phyloP scores from a whole-genome alignment of 2,888 invertebrate genomes.

The Epiblema foenella region DNA sequence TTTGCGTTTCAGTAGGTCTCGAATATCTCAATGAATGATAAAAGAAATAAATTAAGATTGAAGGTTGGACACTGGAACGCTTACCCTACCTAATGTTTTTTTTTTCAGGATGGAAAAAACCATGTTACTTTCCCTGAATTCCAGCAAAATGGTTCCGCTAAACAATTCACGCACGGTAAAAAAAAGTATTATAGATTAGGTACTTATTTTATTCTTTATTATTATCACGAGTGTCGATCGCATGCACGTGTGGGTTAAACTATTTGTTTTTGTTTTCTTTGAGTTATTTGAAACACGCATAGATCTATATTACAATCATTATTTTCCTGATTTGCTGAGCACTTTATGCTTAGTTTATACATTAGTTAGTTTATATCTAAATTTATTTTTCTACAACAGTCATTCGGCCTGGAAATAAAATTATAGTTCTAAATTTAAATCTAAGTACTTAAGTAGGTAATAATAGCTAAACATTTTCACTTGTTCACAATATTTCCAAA shows the following conservation, averaged over 20 bases:
- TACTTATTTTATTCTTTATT: conserved; percentile 82
- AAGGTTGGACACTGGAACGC: no score
- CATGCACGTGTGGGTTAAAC: conserved; percentile 82
- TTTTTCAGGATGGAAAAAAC: conserved; percentile 92
- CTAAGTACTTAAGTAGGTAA: no score
- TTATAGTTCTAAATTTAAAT: background rate
- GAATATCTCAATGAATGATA: no score
- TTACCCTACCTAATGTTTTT: conserved; percentile 23
- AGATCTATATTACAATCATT: conserved; percentile 27
- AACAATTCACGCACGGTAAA: conserved; percentile 95
- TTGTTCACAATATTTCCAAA: conserved; percentile 2
- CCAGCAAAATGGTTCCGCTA: conserved; percentile 94
- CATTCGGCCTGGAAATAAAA: background rate
- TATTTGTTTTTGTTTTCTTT: conserved; percentile 61
- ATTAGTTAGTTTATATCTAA: conserved; percentile 6
- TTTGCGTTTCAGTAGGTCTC: no score
- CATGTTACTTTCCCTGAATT: conserved; percentile 96
- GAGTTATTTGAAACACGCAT: conserved; percentile 52
- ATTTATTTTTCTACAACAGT: background rate
- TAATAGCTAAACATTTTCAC: conserved; percentile 8
- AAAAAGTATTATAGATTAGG: conserved; percentile 88
- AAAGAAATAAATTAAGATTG: no score
- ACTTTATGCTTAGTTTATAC: conserved; percentile 41
- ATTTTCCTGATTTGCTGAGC: conserved; percentile 41
- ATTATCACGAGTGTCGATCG: conserved; percentile 81